Conservation (phyloP, 2,888 invertebrate species). For the Malthinus flaveolus region DNA sequence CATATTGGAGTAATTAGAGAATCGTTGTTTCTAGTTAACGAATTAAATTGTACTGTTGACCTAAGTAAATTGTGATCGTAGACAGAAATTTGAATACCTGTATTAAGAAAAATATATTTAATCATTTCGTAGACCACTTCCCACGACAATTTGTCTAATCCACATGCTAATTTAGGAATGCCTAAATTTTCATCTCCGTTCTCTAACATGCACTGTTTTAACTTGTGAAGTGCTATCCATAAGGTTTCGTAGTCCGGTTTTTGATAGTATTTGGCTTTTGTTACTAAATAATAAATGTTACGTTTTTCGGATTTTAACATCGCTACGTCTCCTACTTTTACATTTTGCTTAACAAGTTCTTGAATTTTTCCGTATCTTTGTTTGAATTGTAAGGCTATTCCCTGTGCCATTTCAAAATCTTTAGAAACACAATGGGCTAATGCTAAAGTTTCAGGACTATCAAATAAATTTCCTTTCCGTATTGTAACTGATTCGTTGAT, state of each 20-base stretch:
- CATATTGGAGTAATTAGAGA: conserved; percentile 3
- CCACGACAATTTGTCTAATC: conserved; percentile 4
- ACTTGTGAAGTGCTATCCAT: not conserved
- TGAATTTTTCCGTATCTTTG: not conserved
- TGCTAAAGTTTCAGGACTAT: not conserved
- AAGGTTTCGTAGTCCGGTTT: no score
- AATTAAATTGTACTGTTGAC: no score
- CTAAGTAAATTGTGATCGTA: not conserved
- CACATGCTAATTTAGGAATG: not conserved
- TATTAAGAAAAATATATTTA: conserved; percentile 4
- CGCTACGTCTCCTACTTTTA: not conserved
- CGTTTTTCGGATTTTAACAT: not conserved
- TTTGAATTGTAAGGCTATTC: not conserved
- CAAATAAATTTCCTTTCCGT: not conserved
- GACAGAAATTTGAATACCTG: not conserved
- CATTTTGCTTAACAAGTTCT: not conserved
- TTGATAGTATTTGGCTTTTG: not conserved
- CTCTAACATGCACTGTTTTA: not conserved
- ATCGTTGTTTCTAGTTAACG: no score
- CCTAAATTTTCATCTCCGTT: not conserved
- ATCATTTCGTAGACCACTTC: not conserved
- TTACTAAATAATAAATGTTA: conserved; percentile 1
- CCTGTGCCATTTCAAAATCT: conserved; percentile 3
- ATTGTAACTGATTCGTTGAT: no score
- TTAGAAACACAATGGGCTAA: conserved; percentile 1